Evolutionary conservation across 2,113 vertebrate species (phyloP).

Genomic region (Ursus arctos): DNA sequence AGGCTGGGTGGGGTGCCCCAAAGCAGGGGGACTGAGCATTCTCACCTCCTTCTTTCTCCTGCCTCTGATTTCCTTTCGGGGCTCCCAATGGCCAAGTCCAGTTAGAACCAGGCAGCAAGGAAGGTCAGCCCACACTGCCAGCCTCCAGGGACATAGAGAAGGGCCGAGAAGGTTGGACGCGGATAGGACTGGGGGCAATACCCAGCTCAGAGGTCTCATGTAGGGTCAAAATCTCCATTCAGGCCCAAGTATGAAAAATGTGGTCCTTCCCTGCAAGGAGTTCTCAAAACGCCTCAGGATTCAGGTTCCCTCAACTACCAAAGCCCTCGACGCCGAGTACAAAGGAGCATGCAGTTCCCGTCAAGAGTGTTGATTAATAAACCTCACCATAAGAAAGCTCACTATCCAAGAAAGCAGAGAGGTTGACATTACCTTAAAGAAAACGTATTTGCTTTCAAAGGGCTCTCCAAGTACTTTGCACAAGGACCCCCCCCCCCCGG

Average conservation of each 20-base stretch:
- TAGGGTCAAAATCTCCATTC: neutral
- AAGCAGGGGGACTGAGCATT: neutral
- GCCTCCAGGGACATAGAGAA: neutral
- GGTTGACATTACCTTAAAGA: too few species aligned
- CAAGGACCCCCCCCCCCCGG: neutral
- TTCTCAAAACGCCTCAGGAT: neutral
- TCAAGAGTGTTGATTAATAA: neutral
- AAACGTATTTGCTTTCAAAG: neutral
- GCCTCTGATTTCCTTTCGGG: neutral
- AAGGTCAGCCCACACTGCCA: neutral
- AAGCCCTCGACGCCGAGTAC: neutral
- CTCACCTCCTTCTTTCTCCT: neutral
- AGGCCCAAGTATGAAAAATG: too few species aligned
- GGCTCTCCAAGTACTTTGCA: neutral
- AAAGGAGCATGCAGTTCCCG: neutral
- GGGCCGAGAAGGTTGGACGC: neutral
- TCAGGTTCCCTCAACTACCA: neutral
- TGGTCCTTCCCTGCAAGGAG: neutral
- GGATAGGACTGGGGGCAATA: accelerated
- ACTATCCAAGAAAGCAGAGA: neutral
- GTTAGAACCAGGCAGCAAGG: neutral
- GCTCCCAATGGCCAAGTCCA: neutral
- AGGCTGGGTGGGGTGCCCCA: neutral
- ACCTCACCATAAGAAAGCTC: neutral
- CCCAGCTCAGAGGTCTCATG: neutral